phyloP scores from a whole-genome alignment of 2,797 vertebrate genomes.

The Mastacembelus armatus region DNA sequence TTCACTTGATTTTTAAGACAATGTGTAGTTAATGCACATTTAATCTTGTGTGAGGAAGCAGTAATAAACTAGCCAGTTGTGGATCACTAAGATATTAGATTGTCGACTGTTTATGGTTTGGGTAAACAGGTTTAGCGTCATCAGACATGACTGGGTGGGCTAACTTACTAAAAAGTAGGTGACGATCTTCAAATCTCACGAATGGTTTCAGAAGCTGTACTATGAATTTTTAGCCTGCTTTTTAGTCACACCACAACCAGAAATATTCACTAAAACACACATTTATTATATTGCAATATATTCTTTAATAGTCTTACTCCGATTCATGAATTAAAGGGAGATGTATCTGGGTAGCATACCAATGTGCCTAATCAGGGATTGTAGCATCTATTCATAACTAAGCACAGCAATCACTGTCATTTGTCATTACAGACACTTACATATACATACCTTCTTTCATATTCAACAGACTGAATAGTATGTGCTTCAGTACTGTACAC shows the following conservation, averaged over 20 bases:
- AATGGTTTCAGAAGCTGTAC: neutral
- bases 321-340: neutral
- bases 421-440: no score
- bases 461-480: conserved; percentile 44
- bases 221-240: conserved; percentile 4
- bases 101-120: no score
- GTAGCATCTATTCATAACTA: conserved; percentile 26
- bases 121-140: no score
- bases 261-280: neutral
- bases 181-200: neutral
- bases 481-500: conserved; percentile 46
- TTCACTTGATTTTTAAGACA: no score
- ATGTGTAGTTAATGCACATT: no score
- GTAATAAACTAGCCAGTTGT: no score
- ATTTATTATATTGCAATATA: conserved; percentile 10
- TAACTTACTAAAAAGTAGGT: no score
- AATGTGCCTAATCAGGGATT: conserved; percentile 25
- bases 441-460: conserved; percentile 39
- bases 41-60: no score
- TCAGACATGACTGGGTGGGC: no score
- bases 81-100: no score
- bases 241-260: conserved; percentile 6
- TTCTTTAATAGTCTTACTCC: conserved; percentile 6
- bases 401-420: conserved; percentile 17
- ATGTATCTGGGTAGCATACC: no score